Evolutionary conservation across 2,113 vertebrate species (phyloP).

Genomic region (Eulacestoma nigropectus): DNA sequence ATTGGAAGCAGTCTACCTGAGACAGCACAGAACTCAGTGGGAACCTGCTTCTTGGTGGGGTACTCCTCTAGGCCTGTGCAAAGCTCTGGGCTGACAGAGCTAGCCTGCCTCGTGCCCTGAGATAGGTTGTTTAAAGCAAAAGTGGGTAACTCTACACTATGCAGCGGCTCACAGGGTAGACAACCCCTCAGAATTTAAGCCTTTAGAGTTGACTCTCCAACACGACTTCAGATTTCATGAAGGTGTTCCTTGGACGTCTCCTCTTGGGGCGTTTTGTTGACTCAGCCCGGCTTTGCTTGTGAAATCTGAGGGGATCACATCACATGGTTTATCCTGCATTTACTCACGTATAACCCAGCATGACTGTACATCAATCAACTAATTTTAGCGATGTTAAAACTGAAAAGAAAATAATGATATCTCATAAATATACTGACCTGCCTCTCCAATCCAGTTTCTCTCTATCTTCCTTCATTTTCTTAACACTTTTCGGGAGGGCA

Average conservation of each 20-base stretch:
- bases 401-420: constrained; percentile 45
- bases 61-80: not conserved
- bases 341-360: constrained; percentile 61
- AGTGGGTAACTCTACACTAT: not conserved
- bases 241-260: constrained; percentile 14
- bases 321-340: constrained; percentile 52
- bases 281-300: constrained; percentile 38
- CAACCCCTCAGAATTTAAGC: not conserved
- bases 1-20: not conserved
- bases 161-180: not conserved
- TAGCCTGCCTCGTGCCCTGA: not conserved
- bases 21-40: not conserved
- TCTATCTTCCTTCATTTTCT: not conserved
- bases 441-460: not conserved
- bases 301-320: constrained; percentile 60
- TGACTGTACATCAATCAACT: constrained; percentile 63
- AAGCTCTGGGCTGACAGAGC: not conserved
- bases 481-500: not conserved
- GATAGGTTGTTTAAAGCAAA: not conserved
- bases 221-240: constrained; percentile 26
- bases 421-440: not conserved
- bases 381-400: constrained; percentile 62
- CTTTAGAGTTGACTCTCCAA: not conserved
- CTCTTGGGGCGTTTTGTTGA: constrained; percentile 32
- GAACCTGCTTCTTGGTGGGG: not conserved